A percentile compares a stretch with the other conserved stretches of the same genome.
Evolutionary conservation across 2,888 invertebrate genomes (phyloP).

Genomic region (Subacronicta megacephala): DNA sequence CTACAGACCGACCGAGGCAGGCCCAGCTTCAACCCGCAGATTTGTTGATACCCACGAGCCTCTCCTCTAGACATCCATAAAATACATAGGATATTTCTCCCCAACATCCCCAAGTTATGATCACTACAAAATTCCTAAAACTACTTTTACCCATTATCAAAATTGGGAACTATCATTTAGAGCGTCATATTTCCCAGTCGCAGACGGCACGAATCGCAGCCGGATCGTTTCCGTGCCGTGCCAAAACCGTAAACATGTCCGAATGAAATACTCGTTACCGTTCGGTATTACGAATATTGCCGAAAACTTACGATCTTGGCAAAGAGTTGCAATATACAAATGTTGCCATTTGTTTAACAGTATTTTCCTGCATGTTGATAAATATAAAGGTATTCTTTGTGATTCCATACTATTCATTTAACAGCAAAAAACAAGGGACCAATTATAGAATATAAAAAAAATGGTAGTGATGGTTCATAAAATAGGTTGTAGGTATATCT

Average conservation of each 20-base stretch:
- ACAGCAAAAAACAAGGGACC: too few species aligned
- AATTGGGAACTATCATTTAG: slow-evolving; percentile 62
- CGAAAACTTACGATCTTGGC: slow-evolving; percentile 67
- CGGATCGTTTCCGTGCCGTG: slow-evolving; percentile 60
- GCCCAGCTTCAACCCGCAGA: too few species aligned
- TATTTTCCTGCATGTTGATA: slow-evolving; percentile 30
- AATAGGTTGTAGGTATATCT: too few species aligned
- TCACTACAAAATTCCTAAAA: slow-evolving; percentile 16
- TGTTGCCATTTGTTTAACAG: slow-evolving; percentile 60
- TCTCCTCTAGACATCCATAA: too few species aligned
- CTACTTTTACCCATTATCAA: slow-evolving; percentile 57
- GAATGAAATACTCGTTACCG: slow-evolving; percentile 51
- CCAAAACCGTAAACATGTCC: slow-evolving; percentile 71
- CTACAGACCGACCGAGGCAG: too few species aligned
- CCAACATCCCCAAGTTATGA: slow-evolving; percentile 23
- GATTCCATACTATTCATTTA: too few species aligned
- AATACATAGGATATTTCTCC: slow-evolving; percentile 8
- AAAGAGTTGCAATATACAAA: slow-evolving; percentile 54
- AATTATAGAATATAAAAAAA: too few species aligned
- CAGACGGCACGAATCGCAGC: slow-evolving; percentile 56
- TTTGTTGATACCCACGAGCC: too few species aligned
- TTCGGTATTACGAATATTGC: slow-evolving; percentile 55
- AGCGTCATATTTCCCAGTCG: slow-evolving; percentile 53
- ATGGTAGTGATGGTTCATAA: too few species aligned
- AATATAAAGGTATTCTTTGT: slow-evolving; percentile 1